A percentile compares a stretch with the other conserved stretches of the same genome.
Conservation (phyloP, 2,797 vertebrate species). For the Sebastes variabilis region DNA sequence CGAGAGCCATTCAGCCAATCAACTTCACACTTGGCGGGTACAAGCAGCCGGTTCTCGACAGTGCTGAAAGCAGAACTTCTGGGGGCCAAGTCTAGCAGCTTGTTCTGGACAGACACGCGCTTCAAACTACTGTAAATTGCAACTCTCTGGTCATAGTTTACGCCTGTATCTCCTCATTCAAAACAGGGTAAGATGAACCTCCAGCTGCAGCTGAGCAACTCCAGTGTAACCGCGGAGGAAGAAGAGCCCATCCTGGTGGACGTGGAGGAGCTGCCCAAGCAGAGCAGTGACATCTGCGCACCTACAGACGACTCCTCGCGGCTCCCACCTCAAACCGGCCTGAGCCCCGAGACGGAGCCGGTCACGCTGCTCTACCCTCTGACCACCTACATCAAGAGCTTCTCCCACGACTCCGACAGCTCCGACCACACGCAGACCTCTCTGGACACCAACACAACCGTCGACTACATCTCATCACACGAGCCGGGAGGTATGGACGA, state of each 20-base stretch:
- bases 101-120: too few species aligned
- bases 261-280: slow-evolving; percentile 77
- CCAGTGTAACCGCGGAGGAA: slow-evolving; percentile 76
- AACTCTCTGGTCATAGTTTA: background rate
- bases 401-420: slow-evolving; percentile 68
- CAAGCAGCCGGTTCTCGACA: too few species aligned
- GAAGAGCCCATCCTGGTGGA: slow-evolving; percentile 77
- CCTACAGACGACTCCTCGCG: background rate
- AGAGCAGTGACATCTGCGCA: background rate
- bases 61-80: too few species aligned
- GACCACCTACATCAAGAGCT: slow-evolving; percentile 83
- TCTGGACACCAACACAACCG: slow-evolving; percentile 41
- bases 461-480: slow-evolving; percentile 77
- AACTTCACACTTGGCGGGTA: too few species aligned
- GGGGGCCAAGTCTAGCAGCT: too few species aligned
- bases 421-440: slow-evolving; percentile 72
- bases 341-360: background rate
- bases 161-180: background rate
- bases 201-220: slow-evolving; percentile 50
- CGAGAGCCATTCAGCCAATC: too few species aligned
- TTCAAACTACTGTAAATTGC: background rate
- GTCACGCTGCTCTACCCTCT: slow-evolving; percentile 28
- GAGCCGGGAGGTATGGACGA: slow-evolving; percentile 40
- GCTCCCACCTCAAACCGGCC: background rate
- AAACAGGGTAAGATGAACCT: slow-evolving; percentile 79